A percentile compares a stretch with the other conserved stretches of the same genome.
phyloP scores from a whole-genome alignment of 2,888 invertebrate species.

The Lycaena phlaeas region DNA sequence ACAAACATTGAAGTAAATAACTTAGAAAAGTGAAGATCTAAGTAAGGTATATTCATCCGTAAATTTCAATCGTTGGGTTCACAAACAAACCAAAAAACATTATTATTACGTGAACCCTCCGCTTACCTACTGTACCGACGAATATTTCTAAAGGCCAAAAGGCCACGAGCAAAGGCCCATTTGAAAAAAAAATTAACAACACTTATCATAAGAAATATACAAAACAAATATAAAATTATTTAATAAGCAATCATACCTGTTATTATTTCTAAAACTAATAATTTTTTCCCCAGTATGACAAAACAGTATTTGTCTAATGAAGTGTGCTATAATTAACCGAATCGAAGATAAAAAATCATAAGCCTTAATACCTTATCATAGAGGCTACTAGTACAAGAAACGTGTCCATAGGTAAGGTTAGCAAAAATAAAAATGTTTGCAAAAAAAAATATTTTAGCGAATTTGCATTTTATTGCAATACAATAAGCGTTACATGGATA shows the following conservation, averaged over 20 bases:
- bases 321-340: conserved; percentile 22
- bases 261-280: conserved; percentile 1
- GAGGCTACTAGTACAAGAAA: not conserved
- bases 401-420: not conserved
- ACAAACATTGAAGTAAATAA: too few relatives aligned
- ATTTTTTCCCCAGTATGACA: conserved; percentile 17
- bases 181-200: not conserved
- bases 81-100: too few relatives aligned
- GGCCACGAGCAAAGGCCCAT: not conserved
- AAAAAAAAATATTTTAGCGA: not conserved
- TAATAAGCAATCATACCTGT: not conserved
- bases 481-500: not conserved
- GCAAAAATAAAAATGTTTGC: not conserved
- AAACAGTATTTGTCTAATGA: conserved; percentile 27
- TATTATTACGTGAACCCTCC: too few relatives aligned
- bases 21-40: too few relatives aligned
- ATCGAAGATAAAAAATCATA: not conserved
- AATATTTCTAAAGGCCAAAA: too few relatives aligned
- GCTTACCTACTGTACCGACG: too few relatives aligned
- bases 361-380: not conserved
- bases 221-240: conserved; percentile 5
- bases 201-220: not conserved
- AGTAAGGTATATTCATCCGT: too few relatives aligned
- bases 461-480: not conserved
- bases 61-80: too few relatives aligned